phyloP scores from a whole-genome alignment of 2,797 vertebrate genomes.

The Crocodylus rhombifer region DNA sequence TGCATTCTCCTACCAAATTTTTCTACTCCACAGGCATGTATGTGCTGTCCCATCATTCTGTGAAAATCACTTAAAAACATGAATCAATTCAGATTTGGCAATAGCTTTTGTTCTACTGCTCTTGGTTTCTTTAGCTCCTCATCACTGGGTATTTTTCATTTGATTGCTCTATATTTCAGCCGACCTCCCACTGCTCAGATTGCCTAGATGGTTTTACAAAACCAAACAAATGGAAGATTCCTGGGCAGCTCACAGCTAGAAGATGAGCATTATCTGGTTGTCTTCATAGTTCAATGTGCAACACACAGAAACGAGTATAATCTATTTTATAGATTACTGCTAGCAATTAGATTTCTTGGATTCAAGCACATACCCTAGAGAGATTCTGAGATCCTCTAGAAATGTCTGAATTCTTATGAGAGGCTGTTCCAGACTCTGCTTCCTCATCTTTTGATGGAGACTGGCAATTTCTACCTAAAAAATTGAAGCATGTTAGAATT shows the following conservation, averaged over 20 bases:
- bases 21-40: not conserved
- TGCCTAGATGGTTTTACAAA: not conserved
- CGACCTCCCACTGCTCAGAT: not conserved
- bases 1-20: not conserved
- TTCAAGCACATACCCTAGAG: constrained; percentile 56
- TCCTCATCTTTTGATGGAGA: constrained; percentile 29
- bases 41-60: not conserved
- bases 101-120: not conserved
- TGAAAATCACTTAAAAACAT: not conserved
- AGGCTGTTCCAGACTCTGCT: constrained; percentile 17
- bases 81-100: not conserved
- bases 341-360: not conserved
- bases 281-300: not conserved
- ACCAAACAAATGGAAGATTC: not conserved
- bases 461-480: constrained; percentile 58
- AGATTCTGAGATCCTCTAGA: constrained; percentile 26
- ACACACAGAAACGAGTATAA: not conserved
- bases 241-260: not conserved
- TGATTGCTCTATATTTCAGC: not conserved
- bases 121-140: not conserved
- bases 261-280: not conserved
- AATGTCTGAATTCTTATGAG: constrained; percentile 16
- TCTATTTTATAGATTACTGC: not conserved
- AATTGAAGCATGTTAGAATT: constrained; percentile 33
- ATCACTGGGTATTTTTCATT: not conserved